Evolutionary conservation across 2,797 vertebrate genomes (phyloP).

Genomic region (Spinus olivaceus): DNA sequence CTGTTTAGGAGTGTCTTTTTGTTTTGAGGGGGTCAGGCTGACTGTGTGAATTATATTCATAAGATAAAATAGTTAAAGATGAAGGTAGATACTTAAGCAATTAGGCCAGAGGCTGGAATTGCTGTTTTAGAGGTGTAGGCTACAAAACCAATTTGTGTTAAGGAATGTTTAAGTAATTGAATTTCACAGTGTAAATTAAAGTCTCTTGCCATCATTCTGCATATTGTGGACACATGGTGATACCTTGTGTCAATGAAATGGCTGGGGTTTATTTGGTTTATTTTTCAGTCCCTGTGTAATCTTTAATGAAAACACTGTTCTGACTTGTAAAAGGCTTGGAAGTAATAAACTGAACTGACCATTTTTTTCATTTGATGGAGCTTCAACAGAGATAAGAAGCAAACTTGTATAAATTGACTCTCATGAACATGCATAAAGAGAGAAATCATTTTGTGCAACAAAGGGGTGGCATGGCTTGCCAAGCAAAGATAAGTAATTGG

Average conservation of each 20-base stretch:
- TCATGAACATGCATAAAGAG: neutral
- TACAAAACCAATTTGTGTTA: slow-evolving; percentile 58
- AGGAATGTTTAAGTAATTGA: slow-evolving; percentile 63
- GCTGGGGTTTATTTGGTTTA: neutral
- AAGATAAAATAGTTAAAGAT: slow-evolving; percentile 61
- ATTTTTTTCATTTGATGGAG: slow-evolving; percentile 1
- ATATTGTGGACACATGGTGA: neutral
- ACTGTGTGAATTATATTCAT: slow-evolving; percentile 45
- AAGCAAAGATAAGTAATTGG: slow-evolving; percentile 18
- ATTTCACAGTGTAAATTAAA: slow-evolving; percentile 26
- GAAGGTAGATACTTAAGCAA: slow-evolving; percentile 34
- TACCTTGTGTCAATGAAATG: neutral
- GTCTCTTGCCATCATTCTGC: neutral
- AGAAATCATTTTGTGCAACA: slow-evolving; percentile 27
- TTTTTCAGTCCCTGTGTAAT: neutral
- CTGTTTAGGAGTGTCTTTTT: slow-evolving; percentile 49
- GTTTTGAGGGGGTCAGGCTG: slow-evolving; percentile 32
- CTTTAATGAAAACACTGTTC: slow-evolving; percentile 26
- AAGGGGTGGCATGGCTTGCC: neutral
- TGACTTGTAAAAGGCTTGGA: slow-evolving; percentile 11
- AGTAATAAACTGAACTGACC: neutral
- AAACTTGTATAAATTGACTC: slow-evolving; percentile 1
- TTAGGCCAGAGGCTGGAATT: slow-evolving; percentile 51
- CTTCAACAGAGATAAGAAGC: slow-evolving; percentile 20
- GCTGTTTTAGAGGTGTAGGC: slow-evolving; percentile 48